Percentiles rank a stretch among this genome's conserved stretches.
phyloP scores from a whole-genome alignment of 2,888 invertebrate species.

The Diloba caeruleocephala region DNA sequence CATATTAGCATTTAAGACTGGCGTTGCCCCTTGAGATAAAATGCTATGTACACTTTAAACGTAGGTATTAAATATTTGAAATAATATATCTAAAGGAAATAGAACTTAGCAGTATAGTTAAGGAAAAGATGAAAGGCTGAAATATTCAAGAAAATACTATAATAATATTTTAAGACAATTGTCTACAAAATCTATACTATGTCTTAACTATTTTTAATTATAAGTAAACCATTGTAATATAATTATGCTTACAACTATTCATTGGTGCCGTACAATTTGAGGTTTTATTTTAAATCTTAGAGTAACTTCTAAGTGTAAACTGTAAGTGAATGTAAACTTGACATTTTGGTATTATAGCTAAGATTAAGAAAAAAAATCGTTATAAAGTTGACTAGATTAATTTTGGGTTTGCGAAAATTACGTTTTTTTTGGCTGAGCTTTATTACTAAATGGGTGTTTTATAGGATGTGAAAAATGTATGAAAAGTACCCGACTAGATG shows the following conservation, averaged over 20 bases:
- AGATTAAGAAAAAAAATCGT: constrained; percentile 70
- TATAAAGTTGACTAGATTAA: constrained; percentile 85
- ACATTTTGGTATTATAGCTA: constrained; percentile 82
- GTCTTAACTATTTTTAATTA: constrained; percentile 29
- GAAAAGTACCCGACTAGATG: constrained; percentile 67
- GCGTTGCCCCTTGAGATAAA: constrained; percentile 52
- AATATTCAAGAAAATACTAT: constrained; percentile 31
- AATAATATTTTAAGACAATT: constrained; percentile 17
- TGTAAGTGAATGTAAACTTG: constrained; percentile 62
- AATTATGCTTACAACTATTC: constrained; percentile 65
- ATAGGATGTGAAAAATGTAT: constrained; percentile 49
- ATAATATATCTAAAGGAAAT: constrained; percentile 17
- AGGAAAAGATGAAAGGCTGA: constrained; percentile 19
- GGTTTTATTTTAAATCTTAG: constrained; percentile 57
- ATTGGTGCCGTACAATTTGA: constrained; percentile 76
- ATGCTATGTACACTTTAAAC: constrained; percentile 45
- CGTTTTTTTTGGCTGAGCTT: constrained; percentile 74
- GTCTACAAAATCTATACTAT: constrained; percentile 36
- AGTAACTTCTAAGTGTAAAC: constrained; percentile 43
- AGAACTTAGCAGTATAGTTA: constrained; percentile 14
- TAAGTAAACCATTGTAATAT: constrained; percentile 40
- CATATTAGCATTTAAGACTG: constrained; percentile 47
- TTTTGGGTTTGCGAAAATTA: constrained; percentile 81
- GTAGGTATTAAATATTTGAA: constrained; percentile 16
- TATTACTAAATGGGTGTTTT: constrained; percentile 65